Base-by-base conservation (phyloP, 2,113 vertebrate species). In the Todiramphus saurophagus region DNA sequence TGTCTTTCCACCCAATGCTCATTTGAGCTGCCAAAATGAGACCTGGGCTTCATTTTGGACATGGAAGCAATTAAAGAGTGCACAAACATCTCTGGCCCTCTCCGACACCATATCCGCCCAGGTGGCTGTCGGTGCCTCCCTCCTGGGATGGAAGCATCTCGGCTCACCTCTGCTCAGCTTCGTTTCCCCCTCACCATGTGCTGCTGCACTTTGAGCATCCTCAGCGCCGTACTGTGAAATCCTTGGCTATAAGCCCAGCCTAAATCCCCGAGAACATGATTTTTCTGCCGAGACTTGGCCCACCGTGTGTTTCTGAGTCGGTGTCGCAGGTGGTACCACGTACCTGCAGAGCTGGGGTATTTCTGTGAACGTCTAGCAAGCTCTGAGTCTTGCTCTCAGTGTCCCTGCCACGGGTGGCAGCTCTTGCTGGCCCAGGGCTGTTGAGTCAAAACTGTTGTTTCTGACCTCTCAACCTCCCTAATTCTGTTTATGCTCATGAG, bases 61-160 rank as follows among this genome's bases (percentile, higher is more conserved):
- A 44, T 67, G 46, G 46, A 63, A 77, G 15, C 46, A 46, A 63
- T 92, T 53, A 73, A 85, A 46, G 60, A 89, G 39, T 35, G 7
- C 2, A 4, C 25, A 14, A 43, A 35, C 30, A 60, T 16, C 59
- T 68, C 39, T 7, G 11, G 5, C 73, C 20, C 56, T 63, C 31
- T n/a, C 41, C 0, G 0, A 35, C 55, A 62, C n/a, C 5, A 0
- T 50, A 48, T 62, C 74, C 7, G 4, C 48, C 75, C 8, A 28
- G 43, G 68, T 50, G 73, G 50, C 64, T 87, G 33, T 74, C 1
- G 3, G 23, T 62, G 44, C 37, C 53, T 83, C 9, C 17, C 44
- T 68, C 18, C 35, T 41, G 93, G 37, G n/a, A 50, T 27, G 35
- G 56, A 55, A 39, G 21, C 62, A 19, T 79, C 72, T 86, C 44